Percentiles rank a stretch among this genome's conserved stretches.
phyloP scores from a whole-genome alignment of 1,140 invertebrate species.

The Nebria ingens region DNA sequence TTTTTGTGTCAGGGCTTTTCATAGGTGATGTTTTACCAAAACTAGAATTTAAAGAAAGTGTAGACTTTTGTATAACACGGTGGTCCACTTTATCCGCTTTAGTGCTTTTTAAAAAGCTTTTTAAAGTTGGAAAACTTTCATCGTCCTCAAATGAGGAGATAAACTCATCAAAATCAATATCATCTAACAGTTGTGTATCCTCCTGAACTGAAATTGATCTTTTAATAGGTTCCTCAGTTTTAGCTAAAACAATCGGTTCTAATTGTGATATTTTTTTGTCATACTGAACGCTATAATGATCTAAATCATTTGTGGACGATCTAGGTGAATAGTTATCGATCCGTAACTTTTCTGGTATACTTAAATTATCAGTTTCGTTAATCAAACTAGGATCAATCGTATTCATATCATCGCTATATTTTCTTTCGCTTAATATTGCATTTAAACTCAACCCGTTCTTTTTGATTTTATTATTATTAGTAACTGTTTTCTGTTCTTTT shows the following conservation, averaged over 20 bases:
- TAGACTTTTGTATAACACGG: constrained; percentile 16
- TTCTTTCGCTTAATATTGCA: constrained; percentile 13
- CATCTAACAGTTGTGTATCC: constrained; percentile 26
- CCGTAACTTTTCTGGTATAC: constrained; percentile 28
- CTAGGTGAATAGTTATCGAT: constrained; percentile 22
- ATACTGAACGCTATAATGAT: constrained; percentile 17
- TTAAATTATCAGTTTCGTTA: constrained; percentile 31
- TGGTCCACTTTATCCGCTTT: constrained; percentile 14
- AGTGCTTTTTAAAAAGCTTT: constrained; percentile 21
- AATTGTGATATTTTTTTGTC: constrained; percentile 14
- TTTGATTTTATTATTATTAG: not conserved
- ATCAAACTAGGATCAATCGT: constrained; percentile 30
- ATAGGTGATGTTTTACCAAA: constrained; percentile 4
- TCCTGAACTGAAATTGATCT: constrained; percentile 29
- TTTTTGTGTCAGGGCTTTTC: constrained; percentile 14
- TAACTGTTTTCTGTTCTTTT: not conserved
- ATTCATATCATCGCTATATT: constrained; percentile 26
- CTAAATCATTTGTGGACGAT: constrained; percentile 19
- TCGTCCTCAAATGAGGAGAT: constrained; percentile 23
- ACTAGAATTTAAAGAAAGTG: constrained; percentile 16
- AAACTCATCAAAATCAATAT: constrained; percentile 41
- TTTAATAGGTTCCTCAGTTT: constrained; percentile 28
- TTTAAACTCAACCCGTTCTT: constrained; percentile 6
- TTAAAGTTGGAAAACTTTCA: constrained; percentile 32
- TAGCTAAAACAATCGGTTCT: not conserved